Evolutionary conservation across 2,797 vertebrate genomes (phyloP), one percentile per base, ranked within the genome.

Genomic region (Champsocephalus gunnari): DNA sequence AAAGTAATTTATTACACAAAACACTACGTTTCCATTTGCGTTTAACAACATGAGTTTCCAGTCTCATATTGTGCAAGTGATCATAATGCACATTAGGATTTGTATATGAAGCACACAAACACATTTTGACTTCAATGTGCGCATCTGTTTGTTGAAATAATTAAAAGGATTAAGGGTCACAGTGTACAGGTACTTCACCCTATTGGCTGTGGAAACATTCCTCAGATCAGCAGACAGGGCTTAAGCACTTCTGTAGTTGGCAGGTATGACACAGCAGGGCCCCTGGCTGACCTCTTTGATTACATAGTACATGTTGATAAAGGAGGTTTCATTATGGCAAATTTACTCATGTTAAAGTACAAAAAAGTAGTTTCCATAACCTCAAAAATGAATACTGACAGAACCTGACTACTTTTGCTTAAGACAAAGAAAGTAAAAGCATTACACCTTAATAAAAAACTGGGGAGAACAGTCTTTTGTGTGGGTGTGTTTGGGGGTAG

Each of bases 331-430:
- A 80, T 80, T 92, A 90, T 94, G 92, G 92, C 90, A 87, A 89
- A 91, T 91, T 93, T 80, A 92, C 90, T 92, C 70, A 86, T 88
- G 87, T 88, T 88, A 80, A 92, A 92, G 90, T 94, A 94, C 89
- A 93, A 93, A 92, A 90, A 92, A 85, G 79, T 85, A 81, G 84
- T 84, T 93, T 91, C 86, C 89, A 92, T 88, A 87, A 91, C 86
- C 87, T 91, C 88, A 88, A 87, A 96, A 96, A 96, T 95, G 97
- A 98, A 99, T 98, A 98, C 96, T 98, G 96, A 95, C 92, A 92
- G 87, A 92, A 95, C 91, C 89, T 86, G 85, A 94, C 92, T 93
- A 93, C 84, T 86, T 89, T 88, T 89, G 82, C 88, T 87, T 92
- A 92, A 93, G 90, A 92, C 90, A 88, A 90, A 94, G 82, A 86